A percentile compares a stretch with the other conserved stretches of the same genome.
Evolutionary conservation across 2,888 invertebrate genomes (phyloP).

Genomic region (Ichneumoninae sp.): DNA sequence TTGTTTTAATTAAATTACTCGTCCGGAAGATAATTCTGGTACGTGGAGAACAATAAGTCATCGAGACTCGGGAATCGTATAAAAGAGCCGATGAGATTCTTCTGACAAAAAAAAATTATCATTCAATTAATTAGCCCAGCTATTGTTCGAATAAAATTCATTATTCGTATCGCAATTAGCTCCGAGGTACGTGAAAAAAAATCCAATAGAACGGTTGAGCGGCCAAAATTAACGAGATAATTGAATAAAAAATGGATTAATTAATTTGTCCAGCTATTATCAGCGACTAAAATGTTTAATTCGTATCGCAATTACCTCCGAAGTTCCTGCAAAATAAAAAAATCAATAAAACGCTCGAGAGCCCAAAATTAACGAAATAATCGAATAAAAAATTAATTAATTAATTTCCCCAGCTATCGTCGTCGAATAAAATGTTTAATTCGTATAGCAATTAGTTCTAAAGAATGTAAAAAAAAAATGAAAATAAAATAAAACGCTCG

Average conservation of each 20-base stretch:
- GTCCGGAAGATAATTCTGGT: too few relatives aligned
- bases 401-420: neutral
- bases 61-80: too few relatives aligned
- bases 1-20: too few relatives aligned
- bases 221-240: neutral
- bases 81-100: neutral
- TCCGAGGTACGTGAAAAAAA: slow-evolving; percentile 6
- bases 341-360: too few relatives aligned
- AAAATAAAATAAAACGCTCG: neutral
- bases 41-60: too few relatives aligned
- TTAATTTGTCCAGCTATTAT: too few relatives aligned
- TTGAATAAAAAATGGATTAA: neutral
- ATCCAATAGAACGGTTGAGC: too few relatives aligned
- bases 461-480: neutral
- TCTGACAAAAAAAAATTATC: neutral
- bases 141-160: slow-evolving; percentile 4
- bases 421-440: slow-evolving; percentile 7
- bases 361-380: neutral
- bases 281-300: neutral
- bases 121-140: neutral
- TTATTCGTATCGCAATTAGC: slow-evolving; percentile 41
- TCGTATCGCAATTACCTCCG: slow-evolving; percentile 34
- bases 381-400: neutral
- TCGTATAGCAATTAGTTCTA: slow-evolving; percentile 40
- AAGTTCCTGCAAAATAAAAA: slow-evolving; percentile 16